Percentiles rank a stretch among this genome's conserved stretches.
These are phyloP conservation scores for Mactra quadrangularis DNA, from an alignment of 1,140 invertebrate genomes.

Conservation along the genomic window DNA sequence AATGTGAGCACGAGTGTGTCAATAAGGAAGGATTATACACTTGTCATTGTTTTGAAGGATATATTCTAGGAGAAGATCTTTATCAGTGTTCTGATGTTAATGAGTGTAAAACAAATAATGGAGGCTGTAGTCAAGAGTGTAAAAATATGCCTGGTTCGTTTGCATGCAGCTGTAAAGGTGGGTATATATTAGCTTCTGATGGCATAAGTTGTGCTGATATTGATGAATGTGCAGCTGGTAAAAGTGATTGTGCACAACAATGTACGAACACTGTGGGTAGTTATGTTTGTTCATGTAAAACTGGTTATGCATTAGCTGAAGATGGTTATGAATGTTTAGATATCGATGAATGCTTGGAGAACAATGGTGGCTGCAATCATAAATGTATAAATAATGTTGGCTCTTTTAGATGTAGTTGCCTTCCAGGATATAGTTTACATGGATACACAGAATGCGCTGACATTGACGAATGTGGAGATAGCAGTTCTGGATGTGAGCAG, in stretches of 20 bases:
- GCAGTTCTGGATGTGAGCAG: background rate
- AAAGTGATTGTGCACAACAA: conserved; percentile 15
- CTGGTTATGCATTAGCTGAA: conserved; percentile 48
- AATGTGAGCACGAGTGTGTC: too few relatives aligned
- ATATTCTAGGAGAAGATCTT: too few relatives aligned
- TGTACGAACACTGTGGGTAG: conserved; percentile 45
- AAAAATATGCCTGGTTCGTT: too few relatives aligned
- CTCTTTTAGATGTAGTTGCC: conserved; percentile 22
- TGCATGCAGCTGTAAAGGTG: background rate
- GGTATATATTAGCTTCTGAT: background rate
- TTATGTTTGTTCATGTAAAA: conserved; percentile 37
- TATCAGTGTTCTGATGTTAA: too few relatives aligned
- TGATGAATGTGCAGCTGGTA: conserved; percentile 44
- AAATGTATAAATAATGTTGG: background rate
- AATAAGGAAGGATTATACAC: too few relatives aligned
- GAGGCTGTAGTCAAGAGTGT: too few relatives aligned
- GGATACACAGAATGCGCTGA: background rate
- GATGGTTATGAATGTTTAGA: conserved; percentile 33
- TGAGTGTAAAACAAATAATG: too few relatives aligned
- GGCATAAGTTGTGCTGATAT: conserved; percentile 27
- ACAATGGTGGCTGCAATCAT: background rate
- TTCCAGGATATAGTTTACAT: conserved; percentile 21
- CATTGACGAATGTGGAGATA: background rate
- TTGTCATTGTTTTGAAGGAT: too few relatives aligned
- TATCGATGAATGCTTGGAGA: background rate